Percentiles rank a stretch among this genome's conserved stretches.
These are phyloP conservation scores for Melieria omissa DNA, from an alignment of 2,888 invertebrate species.

Conservation along the genomic window DNA sequence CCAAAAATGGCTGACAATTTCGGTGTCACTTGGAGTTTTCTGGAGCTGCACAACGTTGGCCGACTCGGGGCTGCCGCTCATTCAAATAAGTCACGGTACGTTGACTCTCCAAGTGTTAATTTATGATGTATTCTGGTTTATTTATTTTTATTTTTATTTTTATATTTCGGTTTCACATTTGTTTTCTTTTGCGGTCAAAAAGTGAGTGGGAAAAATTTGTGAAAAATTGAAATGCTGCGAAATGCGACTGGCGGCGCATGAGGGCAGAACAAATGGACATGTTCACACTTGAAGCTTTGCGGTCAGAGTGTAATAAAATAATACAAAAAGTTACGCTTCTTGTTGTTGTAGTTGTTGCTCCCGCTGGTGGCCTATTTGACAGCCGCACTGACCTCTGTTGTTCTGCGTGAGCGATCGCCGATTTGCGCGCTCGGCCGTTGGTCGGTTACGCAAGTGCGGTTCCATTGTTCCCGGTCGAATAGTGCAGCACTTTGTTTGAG, in stretches of 20 bases:
- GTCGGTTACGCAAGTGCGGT: too few species aligned
- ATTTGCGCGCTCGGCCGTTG: too few species aligned
- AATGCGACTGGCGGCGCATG: neutral
- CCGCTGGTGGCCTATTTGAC: constrained; percentile 30
- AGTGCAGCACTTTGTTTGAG: too few species aligned
- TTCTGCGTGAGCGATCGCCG: constrained; percentile 53
- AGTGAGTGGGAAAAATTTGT: neutral
- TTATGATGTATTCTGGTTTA: neutral
- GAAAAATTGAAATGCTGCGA: neutral
- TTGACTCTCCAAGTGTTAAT: constrained; percentile 42
- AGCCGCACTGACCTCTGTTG: constrained; percentile 54
- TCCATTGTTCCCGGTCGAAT: too few species aligned
- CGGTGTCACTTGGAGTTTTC: constrained; percentile 46
- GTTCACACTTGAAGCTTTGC: constrained; percentile 26
- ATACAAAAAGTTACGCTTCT: too few species aligned
- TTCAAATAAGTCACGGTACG: constrained; percentile 65
- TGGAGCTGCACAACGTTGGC: constrained; percentile 44
- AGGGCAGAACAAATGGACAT: neutral
- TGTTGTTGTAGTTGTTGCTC: neutral
- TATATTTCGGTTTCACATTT: neutral
- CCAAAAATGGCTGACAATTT: constrained; percentile 42
- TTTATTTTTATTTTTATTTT: neutral
- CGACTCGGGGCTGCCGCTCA: constrained; percentile 58
- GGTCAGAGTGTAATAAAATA: constrained; percentile 10
- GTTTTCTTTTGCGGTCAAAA: neutral